Conservation (phyloP, 1,140 invertebrate species). For the Drosophila orosa region DNA sequence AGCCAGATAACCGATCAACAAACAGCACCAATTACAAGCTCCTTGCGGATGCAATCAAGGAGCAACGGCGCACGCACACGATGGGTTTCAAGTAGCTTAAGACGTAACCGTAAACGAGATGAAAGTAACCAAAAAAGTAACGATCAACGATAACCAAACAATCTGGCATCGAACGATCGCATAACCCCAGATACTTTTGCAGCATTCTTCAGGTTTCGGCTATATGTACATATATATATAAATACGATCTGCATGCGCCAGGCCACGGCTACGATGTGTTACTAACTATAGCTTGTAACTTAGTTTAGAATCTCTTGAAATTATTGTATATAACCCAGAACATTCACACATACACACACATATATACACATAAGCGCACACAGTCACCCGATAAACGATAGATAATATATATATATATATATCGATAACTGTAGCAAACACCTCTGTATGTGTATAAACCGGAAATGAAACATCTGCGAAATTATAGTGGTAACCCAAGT, state of each 20-base stretch:
- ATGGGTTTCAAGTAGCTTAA: slow-evolving; percentile 24
- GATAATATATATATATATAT: slow-evolving; percentile 25
- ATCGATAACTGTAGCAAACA: slow-evolving; percentile 41
- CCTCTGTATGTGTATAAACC: slow-evolving; percentile 34
- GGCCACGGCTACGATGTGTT: slow-evolving; percentile 23
- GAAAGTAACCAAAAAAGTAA: slow-evolving; percentile 8
- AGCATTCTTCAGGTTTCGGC: slow-evolving; percentile 22
- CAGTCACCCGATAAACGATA: slow-evolving; percentile 27
- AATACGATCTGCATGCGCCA: slow-evolving; percentile 30
- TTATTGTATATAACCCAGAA: slow-evolving; percentile 60
- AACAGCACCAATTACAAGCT: slow-evolving; percentile 25
- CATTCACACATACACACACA: slow-evolving; percentile 20
- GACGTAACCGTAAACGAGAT: slow-evolving; percentile 10
- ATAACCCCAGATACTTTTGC: slow-evolving; percentile 24
- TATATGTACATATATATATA: slow-evolving; percentile 8
- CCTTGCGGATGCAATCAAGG: not conserved
- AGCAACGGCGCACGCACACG: slow-evolving; percentile 25
- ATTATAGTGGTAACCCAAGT: slow-evolving; percentile 52
- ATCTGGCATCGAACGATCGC: slow-evolving; percentile 9
- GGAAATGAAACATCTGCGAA: slow-evolving; percentile 39
- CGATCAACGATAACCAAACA: slow-evolving; percentile 15
- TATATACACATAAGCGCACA: slow-evolving; percentile 14
- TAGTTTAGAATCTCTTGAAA: slow-evolving; percentile 25
- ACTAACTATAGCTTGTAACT: slow-evolving; percentile 27
- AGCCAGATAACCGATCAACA: slow-evolving; percentile 28